phyloP scores from a whole-genome alignment of 2,888 invertebrate species.

The Timandra comae region DNA sequence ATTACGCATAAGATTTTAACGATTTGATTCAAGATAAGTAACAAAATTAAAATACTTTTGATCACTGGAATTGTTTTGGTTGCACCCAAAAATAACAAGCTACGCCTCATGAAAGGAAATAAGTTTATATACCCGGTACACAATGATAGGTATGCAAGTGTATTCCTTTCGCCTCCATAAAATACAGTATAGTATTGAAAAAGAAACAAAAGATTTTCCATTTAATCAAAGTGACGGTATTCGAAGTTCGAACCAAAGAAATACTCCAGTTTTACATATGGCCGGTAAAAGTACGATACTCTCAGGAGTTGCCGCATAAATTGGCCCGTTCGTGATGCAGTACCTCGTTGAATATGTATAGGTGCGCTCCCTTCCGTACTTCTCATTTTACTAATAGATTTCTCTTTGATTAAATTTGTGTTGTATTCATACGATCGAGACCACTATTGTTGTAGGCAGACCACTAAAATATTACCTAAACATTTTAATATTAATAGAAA shows the following conservation, averaged over 20 bases:
- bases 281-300: conserved; percentile 68
- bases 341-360: conserved; percentile 76
- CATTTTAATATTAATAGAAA: too few species aligned
- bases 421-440: conserved; percentile 69
- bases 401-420: conserved; percentile 77
- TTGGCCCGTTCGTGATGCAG: conserved; percentile 75
- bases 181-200: conserved; percentile 7
- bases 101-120: too few species aligned
- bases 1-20: too few species aligned
- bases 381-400: conserved; percentile 78
- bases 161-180: not conserved
- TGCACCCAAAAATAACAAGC: too few species aligned
- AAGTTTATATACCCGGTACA: too few species aligned
- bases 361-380: conserved; percentile 75
- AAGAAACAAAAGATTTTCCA: conserved; percentile 32
- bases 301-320: conserved; percentile 71
- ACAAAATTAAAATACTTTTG: too few species aligned
- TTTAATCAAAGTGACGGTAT: conserved; percentile 58
- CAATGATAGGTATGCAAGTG: too few species aligned
- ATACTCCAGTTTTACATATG: conserved; percentile 73
- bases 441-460: conserved; percentile 62
- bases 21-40: too few species aligned
- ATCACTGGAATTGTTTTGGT: too few species aligned
- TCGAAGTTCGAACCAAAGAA: conserved; percentile 59
- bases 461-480: conserved; percentile 55